Conservation (phyloP, 2,797 vertebrate species). For the Myotis daubentonii region DNA sequence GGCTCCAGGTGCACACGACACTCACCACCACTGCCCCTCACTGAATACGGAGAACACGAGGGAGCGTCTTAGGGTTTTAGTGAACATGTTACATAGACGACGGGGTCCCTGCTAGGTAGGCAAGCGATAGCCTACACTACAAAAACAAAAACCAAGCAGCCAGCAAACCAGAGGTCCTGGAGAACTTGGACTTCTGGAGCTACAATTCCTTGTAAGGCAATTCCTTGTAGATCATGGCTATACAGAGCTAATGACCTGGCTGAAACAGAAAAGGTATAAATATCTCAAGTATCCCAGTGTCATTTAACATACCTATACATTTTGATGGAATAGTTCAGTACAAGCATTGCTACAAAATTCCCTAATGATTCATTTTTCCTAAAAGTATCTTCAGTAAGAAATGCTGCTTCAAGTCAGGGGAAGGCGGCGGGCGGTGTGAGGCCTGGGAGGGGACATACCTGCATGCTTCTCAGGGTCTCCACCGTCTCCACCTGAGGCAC, state of each 20-base stretch:
- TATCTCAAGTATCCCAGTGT: not conserved
- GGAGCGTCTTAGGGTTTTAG: accelerated
- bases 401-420: not conserved
- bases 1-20: accelerated
- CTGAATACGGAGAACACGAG: not conserved
- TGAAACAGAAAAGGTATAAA: not conserved
- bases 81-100: accelerated
- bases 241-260: not conserved
- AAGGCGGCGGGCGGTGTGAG: accelerated
- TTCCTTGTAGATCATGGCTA: not conserved
- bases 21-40: not conserved
- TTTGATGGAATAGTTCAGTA: not conserved
- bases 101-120: not conserved
- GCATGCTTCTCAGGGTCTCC: slow-evolving; percentile 95
- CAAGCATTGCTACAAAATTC: not conserved
- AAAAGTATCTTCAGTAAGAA: not conserved
- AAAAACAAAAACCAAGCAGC: not conserved
- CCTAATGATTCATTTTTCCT: not conserved
- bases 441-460: slow-evolving; percentile 83
- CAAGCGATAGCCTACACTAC: not conserved
- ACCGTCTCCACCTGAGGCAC: slow-evolving; percentile 95
- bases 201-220: not conserved
- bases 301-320: not conserved
- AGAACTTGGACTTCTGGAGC: not conserved
- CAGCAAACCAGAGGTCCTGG: not conserved